Conservation (phyloP, 2,113 vertebrate genomes). For the Protobothrops mucrosquamatus region DNA sequence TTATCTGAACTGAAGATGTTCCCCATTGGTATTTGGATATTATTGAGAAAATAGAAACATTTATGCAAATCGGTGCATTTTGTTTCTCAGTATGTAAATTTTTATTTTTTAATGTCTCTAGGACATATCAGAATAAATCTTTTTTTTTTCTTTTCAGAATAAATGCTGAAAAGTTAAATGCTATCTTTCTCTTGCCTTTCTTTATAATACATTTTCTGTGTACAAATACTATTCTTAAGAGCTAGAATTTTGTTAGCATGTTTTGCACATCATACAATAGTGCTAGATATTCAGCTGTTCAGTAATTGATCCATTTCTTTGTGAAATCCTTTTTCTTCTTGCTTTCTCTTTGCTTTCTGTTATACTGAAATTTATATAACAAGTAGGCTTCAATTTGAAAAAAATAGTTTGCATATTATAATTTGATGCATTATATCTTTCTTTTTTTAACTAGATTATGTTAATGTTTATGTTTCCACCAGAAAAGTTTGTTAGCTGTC, state of each 20-base stretch:
- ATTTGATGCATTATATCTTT: accelerated
- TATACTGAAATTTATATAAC: background rate
- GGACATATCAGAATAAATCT: conserved; percentile 20
- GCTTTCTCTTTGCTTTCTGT: background rate
- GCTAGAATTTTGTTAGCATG: background rate
- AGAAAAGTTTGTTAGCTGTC: background rate
- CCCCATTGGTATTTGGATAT: conserved; percentile 11
- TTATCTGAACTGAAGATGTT: conserved; percentile 14
- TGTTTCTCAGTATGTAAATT: conserved; percentile 40
- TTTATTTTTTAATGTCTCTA: background rate
- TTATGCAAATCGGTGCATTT: conserved; percentile 44
- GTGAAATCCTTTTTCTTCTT: background rate
- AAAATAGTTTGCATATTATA: background rate
- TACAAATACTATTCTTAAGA: background rate
- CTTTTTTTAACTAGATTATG: background rate
- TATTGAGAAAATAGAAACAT: conserved; percentile 35
- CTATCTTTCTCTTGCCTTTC: conserved; percentile 2
- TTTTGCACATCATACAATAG: background rate
- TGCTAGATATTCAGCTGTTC: background rate
- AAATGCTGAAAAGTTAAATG: conserved; percentile 10
- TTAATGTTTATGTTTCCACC: background rate
- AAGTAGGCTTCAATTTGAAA: background rate
- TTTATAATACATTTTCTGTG: conserved; percentile 5
- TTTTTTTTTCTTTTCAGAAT: conserved; percentile 8
- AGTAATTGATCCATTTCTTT: background rate